A percentile compares a stretch with the other conserved stretches of the same genome.
Conservation (phyloP, 1,140 invertebrate species). For the Mylabris phalerata region DNA sequence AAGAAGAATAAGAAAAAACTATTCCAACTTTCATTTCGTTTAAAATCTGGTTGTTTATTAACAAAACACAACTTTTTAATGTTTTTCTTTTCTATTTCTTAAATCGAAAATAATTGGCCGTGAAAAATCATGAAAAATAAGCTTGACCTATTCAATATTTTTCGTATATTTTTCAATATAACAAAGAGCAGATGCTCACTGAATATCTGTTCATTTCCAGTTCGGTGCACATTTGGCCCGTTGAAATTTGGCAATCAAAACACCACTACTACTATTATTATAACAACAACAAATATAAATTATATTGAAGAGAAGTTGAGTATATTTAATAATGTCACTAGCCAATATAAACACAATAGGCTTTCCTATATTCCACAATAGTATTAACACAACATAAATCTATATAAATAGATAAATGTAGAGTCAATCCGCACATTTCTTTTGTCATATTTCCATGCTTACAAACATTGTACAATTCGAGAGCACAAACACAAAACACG, state of each 20-base stretch:
- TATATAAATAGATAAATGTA: conserved; percentile 26
- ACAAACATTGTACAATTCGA: conserved; percentile 28
- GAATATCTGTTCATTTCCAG: conserved; percentile 24
- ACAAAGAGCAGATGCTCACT: conserved; percentile 21
- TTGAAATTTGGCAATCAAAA: conserved; percentile 32
- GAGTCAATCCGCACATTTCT: conserved; percentile 28
- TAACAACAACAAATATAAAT: conserved; percentile 20
- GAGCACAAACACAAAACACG: conserved; percentile 31
- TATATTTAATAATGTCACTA: conserved; percentile 35
- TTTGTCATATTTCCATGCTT: conserved; percentile 24
- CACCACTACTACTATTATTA: neutral
- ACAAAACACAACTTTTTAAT: too few relatives aligned
- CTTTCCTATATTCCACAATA: conserved; percentile 29
- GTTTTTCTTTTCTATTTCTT: neutral
- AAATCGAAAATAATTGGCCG: conserved; percentile 19
- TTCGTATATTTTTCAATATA: neutral
- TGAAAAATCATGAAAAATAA: conserved; percentile 11
- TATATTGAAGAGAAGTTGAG: conserved; percentile 13
- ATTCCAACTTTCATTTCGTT: too few relatives aligned
- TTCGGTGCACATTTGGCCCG: conserved; percentile 18
- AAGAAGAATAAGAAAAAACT: too few relatives aligned
- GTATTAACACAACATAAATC: conserved; percentile 37
- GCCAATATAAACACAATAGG: conserved; percentile 35
- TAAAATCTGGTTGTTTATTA: too few relatives aligned
- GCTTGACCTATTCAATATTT: neutral